Percentiles rank a stretch among this genome's conserved stretches.
Evolutionary conservation across 2,113 vertebrate species (phyloP).

Genomic region (Turdus rufiventris): DNA sequence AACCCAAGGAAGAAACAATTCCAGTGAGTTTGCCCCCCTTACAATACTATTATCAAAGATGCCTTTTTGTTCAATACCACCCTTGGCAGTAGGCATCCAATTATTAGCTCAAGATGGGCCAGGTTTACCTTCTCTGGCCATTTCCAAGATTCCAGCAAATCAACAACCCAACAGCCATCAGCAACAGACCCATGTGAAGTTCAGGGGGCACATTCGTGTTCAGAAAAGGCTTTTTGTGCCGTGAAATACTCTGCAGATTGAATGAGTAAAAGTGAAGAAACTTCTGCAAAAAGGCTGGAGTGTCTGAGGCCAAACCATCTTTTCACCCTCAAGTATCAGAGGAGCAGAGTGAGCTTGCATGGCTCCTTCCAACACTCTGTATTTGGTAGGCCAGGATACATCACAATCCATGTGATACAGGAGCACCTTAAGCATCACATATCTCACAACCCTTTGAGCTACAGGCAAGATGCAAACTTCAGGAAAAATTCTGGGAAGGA

Average conservation of each 20-base stretch:
- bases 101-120: fast-evolving
- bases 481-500: neutral
- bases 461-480: neutral
- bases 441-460: neutral
- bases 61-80: neutral
- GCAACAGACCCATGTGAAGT: fast-evolving
- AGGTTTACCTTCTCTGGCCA: neutral
- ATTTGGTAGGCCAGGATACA: neutral
- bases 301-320: neutral
- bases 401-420: neutral
- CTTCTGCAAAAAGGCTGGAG: neutral
- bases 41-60: neutral
- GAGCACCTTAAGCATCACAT: neutral
- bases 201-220: neutral
- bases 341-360: neutral
- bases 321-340: neutral
- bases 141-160: neutral
- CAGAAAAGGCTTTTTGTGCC: neutral
- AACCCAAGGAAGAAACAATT: neutral
- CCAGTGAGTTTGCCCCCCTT: neutral
- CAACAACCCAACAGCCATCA: neutral
- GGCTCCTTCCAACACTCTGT: neutral
- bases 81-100: fast-evolving
- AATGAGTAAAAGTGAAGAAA: neutral
- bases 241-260: neutral